Evolutionary conservation across 2,113 vertebrate genomes (phyloP).

Genomic region (Osmerus eperlanus): DNA sequence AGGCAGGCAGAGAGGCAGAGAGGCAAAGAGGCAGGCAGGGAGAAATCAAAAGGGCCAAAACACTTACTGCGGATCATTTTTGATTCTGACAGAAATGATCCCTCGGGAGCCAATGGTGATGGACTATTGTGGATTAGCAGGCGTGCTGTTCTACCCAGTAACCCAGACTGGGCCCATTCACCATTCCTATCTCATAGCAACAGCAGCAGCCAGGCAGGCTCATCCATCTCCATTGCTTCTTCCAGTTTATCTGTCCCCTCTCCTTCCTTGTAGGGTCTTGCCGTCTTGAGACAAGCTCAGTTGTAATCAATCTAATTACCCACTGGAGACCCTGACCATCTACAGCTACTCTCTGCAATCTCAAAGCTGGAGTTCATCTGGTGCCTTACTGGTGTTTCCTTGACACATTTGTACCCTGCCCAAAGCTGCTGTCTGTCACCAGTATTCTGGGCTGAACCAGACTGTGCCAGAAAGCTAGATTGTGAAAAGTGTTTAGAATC

Average conservation of each 20-base stretch:
- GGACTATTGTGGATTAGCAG: background rate
- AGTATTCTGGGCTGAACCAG: background rate
- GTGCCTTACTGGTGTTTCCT: background rate
- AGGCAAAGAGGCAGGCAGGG: background rate
- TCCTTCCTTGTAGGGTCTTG: no score
- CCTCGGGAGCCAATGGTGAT: background rate
- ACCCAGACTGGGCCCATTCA: background rate
- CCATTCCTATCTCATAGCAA: slow-evolving; percentile 1
- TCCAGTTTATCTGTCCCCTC: background rate
- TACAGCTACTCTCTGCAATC: background rate
- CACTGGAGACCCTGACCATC: background rate
- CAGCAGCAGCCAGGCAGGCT: background rate
- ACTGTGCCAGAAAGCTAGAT: background rate
- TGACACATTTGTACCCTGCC: no score
- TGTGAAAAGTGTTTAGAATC: no score
- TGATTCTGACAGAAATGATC: background rate
- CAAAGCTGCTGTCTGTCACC: background rate
- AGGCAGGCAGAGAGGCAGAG: background rate
- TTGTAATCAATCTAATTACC: slow-evolving; percentile 1
- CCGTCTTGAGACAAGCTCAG: background rate
- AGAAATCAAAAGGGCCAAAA: background rate
- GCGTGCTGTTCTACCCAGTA: background rate
- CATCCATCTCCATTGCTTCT: slow-evolving; percentile 1
- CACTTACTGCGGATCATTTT: background rate
- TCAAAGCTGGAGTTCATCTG: background rate